Conservation (phyloP, 2,888 invertebrate species). For the Amiota communis region DNA sequence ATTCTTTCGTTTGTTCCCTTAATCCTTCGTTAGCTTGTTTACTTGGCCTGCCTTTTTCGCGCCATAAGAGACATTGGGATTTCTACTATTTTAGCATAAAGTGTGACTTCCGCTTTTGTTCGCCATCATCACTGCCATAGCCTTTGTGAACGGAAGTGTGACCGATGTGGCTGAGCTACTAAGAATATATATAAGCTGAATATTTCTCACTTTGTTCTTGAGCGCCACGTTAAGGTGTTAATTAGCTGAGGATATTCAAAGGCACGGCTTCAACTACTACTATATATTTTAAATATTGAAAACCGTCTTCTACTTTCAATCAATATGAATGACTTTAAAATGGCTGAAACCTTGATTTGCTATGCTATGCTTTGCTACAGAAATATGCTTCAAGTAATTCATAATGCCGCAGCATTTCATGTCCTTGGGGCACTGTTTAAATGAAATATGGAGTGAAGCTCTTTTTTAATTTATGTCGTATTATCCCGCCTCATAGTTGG, state of each 20-base stretch:
- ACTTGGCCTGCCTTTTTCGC: slow-evolving; percentile 20
- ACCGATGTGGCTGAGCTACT: slow-evolving; percentile 44
- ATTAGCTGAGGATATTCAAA: slow-evolving; percentile 50
- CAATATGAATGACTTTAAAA: slow-evolving; percentile 10
- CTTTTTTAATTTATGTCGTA: slow-evolving; percentile 11
- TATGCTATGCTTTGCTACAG: background rate
- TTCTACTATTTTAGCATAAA: slow-evolving; percentile 40
- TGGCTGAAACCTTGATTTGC: background rate
- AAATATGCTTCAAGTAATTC: slow-evolving; percentile 7
- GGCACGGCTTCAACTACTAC: background rate
- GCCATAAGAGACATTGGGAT: background rate
- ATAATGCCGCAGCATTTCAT: background rate
- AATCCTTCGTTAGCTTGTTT: slow-evolving; percentile 21
- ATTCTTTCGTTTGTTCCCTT: slow-evolving; percentile 27
- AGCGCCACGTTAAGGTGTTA: slow-evolving; percentile 52
- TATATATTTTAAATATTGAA: too few relatives aligned
- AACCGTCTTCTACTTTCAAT: background rate
- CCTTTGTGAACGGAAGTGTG: slow-evolving; percentile 55
- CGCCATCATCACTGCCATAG: slow-evolving; percentile 19
- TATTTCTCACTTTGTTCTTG: slow-evolving; percentile 5
- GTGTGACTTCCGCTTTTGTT: slow-evolving; percentile 64
- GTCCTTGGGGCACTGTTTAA: background rate
- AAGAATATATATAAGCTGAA: background rate
- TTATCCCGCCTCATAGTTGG: background rate
- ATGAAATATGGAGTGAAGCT: slow-evolving; percentile 7